Evolutionary conservation across 1,140 invertebrate genomes (phyloP).

Genomic region (Sitophilus oryzae): DNA sequence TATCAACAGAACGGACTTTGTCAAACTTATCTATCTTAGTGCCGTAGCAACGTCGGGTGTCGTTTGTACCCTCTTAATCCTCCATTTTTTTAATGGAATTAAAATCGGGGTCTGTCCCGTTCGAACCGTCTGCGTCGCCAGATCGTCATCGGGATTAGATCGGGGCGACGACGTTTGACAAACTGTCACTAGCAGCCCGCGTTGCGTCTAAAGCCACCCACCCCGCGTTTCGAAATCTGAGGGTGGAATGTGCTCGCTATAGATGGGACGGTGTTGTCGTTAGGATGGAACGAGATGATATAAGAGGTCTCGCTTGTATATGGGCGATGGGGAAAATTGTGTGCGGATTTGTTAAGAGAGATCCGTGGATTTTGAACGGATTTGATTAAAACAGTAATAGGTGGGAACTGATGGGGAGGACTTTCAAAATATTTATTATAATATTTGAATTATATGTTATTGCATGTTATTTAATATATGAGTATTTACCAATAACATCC

Average conservation of each 20-base stretch:
- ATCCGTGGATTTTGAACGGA: too few species aligned
- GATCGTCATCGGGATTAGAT: not conserved
- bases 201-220: too few species aligned
- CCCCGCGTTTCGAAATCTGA: not conserved
- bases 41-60: not conserved
- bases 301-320: not conserved
- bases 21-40: too few species aligned
- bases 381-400: too few species aligned
- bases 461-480: too few species aligned
- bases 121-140: not conserved
- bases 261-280: not conserved
- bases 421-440: too few species aligned
- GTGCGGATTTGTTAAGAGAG: too few species aligned
- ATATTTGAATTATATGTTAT: too few species aligned
- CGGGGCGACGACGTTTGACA: not conserved
- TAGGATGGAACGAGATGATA: not conserved
- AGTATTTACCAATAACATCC: too few species aligned
- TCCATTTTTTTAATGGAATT: not conserved
- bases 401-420: too few species aligned
- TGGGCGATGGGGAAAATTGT: too few species aligned
- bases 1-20: too few species aligned
- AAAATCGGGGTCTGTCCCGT: not conserved
- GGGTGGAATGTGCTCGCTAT: not conserved
- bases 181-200: not conserved
- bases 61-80: not conserved